Evolutionary conservation across 2,797 vertebrate species (phyloP).

Genomic region (Sus cebifrons): DNA sequence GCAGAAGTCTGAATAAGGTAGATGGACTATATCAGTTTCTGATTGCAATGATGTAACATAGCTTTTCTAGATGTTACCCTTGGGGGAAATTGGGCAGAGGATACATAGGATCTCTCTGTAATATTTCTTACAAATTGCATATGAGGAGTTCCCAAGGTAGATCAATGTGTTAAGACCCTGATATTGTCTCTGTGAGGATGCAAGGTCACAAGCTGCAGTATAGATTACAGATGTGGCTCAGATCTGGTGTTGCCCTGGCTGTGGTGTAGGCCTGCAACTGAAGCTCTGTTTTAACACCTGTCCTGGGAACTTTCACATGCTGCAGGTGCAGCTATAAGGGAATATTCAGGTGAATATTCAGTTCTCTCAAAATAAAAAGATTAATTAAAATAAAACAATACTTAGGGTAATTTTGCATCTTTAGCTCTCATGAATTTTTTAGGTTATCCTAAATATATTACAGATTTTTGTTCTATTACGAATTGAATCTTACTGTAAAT

Average conservation of each 20-base stretch:
- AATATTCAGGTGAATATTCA: background rate
- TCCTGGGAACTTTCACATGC: no score
- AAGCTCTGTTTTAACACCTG: no score
- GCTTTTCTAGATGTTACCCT: background rate
- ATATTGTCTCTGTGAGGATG: no score
- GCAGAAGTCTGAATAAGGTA: background rate
- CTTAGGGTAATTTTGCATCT: background rate
- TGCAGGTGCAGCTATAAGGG: no score
- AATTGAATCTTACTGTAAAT: background rate
- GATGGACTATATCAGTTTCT: background rate
- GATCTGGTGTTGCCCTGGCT: no score
- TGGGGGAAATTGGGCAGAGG: background rate
- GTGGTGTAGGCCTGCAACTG: no score
- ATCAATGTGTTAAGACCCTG: no score
- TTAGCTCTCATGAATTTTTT: background rate
- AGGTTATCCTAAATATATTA: constrained; percentile 17
- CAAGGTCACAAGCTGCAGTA: no score
- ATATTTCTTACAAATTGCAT: background rate
- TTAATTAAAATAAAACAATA: background rate
- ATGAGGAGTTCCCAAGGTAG: no score
- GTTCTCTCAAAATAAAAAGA: background rate
- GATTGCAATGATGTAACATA: background rate
- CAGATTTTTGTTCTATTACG: constrained; percentile 17
- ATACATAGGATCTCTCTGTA: background rate
- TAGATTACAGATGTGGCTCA: no score